A percentile compares a stretch with the other conserved stretches of the same genome.
Evolutionary conservation across 2,888 invertebrate genomes (phyloP).

Genomic region (Eledone cirrhosa): DNA sequence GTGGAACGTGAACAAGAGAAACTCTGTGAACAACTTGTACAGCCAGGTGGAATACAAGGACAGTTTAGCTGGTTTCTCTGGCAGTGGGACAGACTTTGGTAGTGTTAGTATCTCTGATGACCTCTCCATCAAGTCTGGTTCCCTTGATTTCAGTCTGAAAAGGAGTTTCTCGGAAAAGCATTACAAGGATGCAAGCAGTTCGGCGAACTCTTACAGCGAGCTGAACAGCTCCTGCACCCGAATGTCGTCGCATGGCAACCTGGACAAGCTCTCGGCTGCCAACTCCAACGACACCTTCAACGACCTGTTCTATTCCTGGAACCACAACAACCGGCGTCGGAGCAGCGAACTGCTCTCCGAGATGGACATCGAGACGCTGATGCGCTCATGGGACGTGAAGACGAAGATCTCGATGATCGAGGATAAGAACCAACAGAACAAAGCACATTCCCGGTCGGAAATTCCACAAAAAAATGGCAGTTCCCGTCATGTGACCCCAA

Average conservation of each 20-base stretch:
- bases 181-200: too few species aligned
- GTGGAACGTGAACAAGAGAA: too few species aligned
- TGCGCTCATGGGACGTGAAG: conserved; percentile 15
- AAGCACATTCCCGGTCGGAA: neutral
- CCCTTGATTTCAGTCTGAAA: too few species aligned
- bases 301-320: neutral
- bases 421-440: neutral
- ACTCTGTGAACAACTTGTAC: too few species aligned
- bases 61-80: too few species aligned
- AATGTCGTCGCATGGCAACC: neutral
- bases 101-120: too few species aligned
- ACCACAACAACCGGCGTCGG: neutral
- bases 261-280: neutral
- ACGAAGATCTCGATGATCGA: neutral
- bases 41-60: too few species aligned
- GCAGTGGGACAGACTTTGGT: too few species aligned
- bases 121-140: too few species aligned
- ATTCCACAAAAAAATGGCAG: neutral
- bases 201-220: neutral
- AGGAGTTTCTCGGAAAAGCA: too few species aligned
- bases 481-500: neutral
- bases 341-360: conserved; percentile 20
- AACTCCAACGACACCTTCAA: neutral
- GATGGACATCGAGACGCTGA: conserved; percentile 21
- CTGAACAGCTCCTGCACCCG: neutral